Base-by-base conservation (phyloP, 2,113 vertebrate genomes). In the Sorex araneus region DNA sequence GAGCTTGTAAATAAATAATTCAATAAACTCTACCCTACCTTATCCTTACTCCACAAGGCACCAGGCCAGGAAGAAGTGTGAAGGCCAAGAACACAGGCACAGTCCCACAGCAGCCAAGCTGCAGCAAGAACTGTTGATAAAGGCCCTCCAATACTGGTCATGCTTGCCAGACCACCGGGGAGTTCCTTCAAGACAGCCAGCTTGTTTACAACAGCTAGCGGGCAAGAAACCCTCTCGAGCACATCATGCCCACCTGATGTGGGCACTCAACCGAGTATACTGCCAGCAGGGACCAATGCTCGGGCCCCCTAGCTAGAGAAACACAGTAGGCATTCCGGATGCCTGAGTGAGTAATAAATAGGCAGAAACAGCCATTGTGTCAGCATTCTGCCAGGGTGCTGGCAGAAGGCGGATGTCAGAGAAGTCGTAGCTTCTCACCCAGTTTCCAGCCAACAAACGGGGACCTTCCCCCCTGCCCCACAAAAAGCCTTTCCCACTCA, bases 151-250 rank as follows among this genome's bases (percentile, higher is more conserved):
- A 50, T 21, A 11, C 28, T 0, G 25, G 19, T 6, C 4, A 47
- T 8, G 75, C 34, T 0, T 12, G 19, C 69, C 2, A 23, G 40
- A 1, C 40, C 13, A 19, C 8, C 1, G 16, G 60, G 77, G 47
- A 40, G 13, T 3, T 0, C 1, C 28, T 18, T 27, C 19, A 6
- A n/a, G 0, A 47, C 0, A 4, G 3, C 19, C 12, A 12, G 11
- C 1, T 11, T 86, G 80, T 43, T 45, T 21, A 34, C 69, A 32
- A 18, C 0, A 12, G 27, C 1, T 1, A 66, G 69, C 4, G 40
- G 13, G 30, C 50, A 25, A 45, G 63, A 87, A 86, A 30, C 69
- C 60, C 47, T n/a, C 10, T 43, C 47, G 25, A 21, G 57, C 6
- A 57, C 15, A 30, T 66, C 34, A 64, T 6, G 2, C 25, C n/a